Base-by-base conservation (phyloP, 1,140 invertebrate genomes). In the Caenorhabditis inopinata region DNA sequence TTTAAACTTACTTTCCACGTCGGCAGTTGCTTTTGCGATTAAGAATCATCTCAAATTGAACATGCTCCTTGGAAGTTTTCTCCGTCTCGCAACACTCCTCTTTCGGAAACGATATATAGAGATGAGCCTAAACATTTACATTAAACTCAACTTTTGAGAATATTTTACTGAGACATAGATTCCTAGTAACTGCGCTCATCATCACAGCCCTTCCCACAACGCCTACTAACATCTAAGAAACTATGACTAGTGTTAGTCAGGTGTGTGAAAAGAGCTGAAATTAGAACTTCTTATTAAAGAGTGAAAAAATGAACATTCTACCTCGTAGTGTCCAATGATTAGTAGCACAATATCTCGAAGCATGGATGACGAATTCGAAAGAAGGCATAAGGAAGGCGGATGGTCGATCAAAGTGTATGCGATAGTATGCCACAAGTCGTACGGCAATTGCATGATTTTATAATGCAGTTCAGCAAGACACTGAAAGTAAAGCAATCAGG, bases 151-250 rank as follows among this genome's bases (percentile, higher is more conserved):
- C 23, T 18, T 38, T 42, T 42, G 38, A 42, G 5, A 42, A 42
- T n/a, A 42, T 42, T 42, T 7, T 42, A 42, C 38, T 7, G 6
- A 42, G 38, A 7, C 5, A 14, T 42, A 42, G 14, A 7, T 42
- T 42, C 5, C 27, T 29, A 29, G 58, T 11, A 68, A 68, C 27
- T 18, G n/a, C 27, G n/a, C 12, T 68, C 58, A 16, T 38, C 32
- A 42, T 68, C 58, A n/a, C 58, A 29, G 32, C 58, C 58, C 58
- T 68, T 68, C 58, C 58, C 58, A 68, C 58, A 68, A 68, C 58
- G 58, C 58, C 58, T 68, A 68, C 58, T 68, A 68, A 68, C 58
- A 68, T 68, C 58, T 38, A 68, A 18, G 14, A 6, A 68, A 21
- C 58, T 35, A 32, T 38, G 32, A n/a, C 38, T 38, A 38, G 58